These are phyloP conservation scores for Drosophila kuntzei DNA, from an alignment of 2,888 invertebrate species.

Conservation along the genomic window DNA sequence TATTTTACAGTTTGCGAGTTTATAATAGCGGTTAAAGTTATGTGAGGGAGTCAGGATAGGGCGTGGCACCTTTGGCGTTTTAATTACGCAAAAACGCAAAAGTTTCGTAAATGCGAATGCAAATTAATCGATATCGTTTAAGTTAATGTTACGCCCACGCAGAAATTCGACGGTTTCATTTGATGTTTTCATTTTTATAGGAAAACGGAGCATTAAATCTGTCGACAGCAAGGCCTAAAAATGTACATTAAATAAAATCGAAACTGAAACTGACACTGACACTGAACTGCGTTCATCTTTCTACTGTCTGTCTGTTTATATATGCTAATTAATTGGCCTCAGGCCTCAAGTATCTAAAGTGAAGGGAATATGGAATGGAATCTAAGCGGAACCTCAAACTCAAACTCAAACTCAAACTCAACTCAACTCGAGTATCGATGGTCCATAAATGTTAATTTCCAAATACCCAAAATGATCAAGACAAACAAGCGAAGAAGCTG, in stretches of 20 bases:
- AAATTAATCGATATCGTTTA: conserved; percentile 79
- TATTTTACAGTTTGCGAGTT: conserved; percentile 48
- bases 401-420: too few relatives aligned
- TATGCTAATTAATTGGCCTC: conserved; percentile 75
- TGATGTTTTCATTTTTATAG: conserved; percentile 41
- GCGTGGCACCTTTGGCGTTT: conserved; percentile 81
- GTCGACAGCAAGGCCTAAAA: conserved; percentile 8
- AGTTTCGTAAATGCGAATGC: conserved; percentile 67
- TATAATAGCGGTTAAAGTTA: conserved; percentile 54
- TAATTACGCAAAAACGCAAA: conserved; percentile 71
- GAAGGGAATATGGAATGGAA: conserved; percentile 61
- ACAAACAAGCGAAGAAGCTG: conserved; percentile 31
- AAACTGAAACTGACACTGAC: conserved; percentile 19
- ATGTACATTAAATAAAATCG: conserved; percentile 39
- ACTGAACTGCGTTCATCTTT: conserved; percentile 33
- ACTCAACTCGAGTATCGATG: conserved; percentile 35
- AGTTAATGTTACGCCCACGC: conserved; percentile 59
- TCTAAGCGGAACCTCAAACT: conserved; percentile 51
- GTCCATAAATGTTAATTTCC: conserved; percentile 70
- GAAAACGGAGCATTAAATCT: conserved; percentile 31
- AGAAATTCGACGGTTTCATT: conserved; percentile 33
- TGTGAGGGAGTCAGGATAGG: conserved; percentile 28
- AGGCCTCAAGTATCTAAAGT: conserved; percentile 47
- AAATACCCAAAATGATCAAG: conserved; percentile 52
- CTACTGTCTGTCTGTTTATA: conserved; percentile 53